Percentiles rank a stretch among this genome's conserved stretches.
Conservation (phyloP, 2,113 vertebrate genomes). For the Numida meleagris region DNA sequence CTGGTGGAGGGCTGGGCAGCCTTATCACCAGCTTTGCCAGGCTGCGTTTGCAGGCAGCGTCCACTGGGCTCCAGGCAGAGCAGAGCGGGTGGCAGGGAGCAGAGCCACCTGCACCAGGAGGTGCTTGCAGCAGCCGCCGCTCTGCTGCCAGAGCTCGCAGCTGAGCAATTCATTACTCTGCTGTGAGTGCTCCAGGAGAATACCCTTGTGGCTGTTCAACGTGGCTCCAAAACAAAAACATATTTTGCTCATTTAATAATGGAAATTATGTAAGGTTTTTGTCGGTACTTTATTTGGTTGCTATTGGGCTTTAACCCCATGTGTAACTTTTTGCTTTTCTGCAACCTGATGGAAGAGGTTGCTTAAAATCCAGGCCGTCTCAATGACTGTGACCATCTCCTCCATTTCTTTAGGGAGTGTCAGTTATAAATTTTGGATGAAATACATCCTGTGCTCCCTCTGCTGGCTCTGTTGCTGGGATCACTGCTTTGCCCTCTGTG, state of each 20-base stretch:
- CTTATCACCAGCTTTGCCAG: neutral
- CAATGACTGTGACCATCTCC: neutral
- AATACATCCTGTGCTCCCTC: slow-evolving; percentile 46
- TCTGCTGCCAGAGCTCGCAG: neutral
- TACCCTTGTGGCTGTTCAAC: slow-evolving; percentile 27
- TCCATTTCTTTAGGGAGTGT: neutral
- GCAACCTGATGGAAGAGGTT: neutral
- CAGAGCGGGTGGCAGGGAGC: neutral
- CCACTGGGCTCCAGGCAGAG: neutral
- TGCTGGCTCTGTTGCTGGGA: slow-evolving; percentile 13
- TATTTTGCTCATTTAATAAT: slow-evolving; percentile 61
- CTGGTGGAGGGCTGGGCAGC: neutral
- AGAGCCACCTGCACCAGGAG: neutral
- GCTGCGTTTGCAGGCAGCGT: slow-evolving; percentile 3
- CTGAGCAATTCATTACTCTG: slow-evolving; percentile 60
- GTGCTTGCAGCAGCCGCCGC: neutral
- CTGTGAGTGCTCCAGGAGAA: slow-evolving; percentile 39
- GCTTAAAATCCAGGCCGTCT: neutral
- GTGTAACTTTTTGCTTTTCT: neutral
- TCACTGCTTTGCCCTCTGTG: neutral
- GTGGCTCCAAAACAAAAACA: slow-evolving; percentile 44
- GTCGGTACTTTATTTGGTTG: neutral
- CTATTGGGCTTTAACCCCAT: neutral
- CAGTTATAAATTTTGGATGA: neutral
- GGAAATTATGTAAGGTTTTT: slow-evolving; percentile 25